These are phyloP conservation scores for Xiphophorus maculatus DNA, from an alignment of 2,113 vertebrate species.

Conservation along the genomic window DNA sequence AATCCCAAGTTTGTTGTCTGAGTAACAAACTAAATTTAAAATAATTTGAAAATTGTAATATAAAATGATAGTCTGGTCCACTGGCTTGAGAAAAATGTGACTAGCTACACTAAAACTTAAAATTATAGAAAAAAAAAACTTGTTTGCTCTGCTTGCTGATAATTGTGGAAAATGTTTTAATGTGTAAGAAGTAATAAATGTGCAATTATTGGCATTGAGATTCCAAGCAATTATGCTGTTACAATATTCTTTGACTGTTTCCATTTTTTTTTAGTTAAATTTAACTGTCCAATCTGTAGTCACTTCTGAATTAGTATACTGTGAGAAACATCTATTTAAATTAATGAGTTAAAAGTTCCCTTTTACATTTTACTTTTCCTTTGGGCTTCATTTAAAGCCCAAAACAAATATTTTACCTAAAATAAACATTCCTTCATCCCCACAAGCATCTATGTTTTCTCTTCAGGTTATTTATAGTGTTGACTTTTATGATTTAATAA, in stretches of 20 bases:
- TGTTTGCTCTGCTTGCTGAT: too few relatives aligned
- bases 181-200: too few relatives aligned
- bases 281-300: neutral
- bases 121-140: too few relatives aligned
- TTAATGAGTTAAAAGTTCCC: neutral
- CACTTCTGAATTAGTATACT: neutral
- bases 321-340: neutral
- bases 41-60: too few relatives aligned
- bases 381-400: neutral
- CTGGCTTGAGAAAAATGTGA: too few relatives aligned
- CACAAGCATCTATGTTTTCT: neutral
- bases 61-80: too few relatives aligned
- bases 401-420: slow-evolving; percentile 1
- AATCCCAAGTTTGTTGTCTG: too few relatives aligned
- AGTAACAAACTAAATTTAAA: too few relatives aligned
- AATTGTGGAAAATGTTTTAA: too few relatives aligned
- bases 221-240: neutral
- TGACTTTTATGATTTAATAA: slow-evolving; percentile 1
- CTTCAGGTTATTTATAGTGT: neutral
- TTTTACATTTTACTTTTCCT: slow-evolving; percentile 1
- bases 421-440: neutral
- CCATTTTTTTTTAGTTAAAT: neutral
- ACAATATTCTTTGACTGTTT: neutral
- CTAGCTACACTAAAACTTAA: too few relatives aligned
- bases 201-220: neutral